Conservation (phyloP, 2,113 vertebrate species). For the Trematocara marginatum region DNA sequence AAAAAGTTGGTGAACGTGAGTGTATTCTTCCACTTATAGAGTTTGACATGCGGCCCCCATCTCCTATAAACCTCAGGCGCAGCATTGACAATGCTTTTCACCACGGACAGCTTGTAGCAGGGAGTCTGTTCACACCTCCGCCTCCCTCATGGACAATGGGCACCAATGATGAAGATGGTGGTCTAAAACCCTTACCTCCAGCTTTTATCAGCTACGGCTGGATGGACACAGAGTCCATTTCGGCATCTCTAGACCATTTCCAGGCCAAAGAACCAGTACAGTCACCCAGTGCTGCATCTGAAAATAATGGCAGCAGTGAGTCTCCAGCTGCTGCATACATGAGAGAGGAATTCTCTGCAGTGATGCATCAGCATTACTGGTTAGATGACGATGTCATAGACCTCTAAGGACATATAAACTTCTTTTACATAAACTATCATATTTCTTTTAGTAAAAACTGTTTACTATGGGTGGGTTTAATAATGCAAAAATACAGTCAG, state of each 20-base stretch:
- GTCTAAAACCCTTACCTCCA: background rate
- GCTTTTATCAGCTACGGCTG: constrained; percentile 33
- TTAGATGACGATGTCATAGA: constrained; percentile 78
- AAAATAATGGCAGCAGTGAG: background rate
- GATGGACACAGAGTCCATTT: constrained; percentile 73
- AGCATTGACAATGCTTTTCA: constrained; percentile 84
- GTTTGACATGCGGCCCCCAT: constrained; percentile 78
- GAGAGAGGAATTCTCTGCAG: constrained; percentile 32
- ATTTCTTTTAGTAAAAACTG: background rate
- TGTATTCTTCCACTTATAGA: constrained; percentile 80
- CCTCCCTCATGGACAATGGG: constrained; percentile 59
- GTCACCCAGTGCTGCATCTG: background rate
- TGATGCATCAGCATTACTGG: constrained; percentile 59
- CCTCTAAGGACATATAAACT: constrained; percentile 60
- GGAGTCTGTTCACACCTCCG: constrained; percentile 74
- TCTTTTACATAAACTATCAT: background rate
- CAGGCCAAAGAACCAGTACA: constrained; percentile 63
- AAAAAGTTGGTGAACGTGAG: constrained; percentile 57
- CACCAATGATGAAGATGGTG: background rate
- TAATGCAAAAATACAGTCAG: background rate
- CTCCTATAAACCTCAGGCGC: constrained; percentile 83
- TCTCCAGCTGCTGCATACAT: background rate
- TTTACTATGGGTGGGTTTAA: background rate
- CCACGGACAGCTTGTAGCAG: constrained; percentile 72
- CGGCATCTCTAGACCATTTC: constrained; percentile 68